Evolutionary conservation across 2,113 vertebrate species (phyloP), one percentile per base, ranked within the genome.

Genomic region (Pterocles orientalis): DNA sequence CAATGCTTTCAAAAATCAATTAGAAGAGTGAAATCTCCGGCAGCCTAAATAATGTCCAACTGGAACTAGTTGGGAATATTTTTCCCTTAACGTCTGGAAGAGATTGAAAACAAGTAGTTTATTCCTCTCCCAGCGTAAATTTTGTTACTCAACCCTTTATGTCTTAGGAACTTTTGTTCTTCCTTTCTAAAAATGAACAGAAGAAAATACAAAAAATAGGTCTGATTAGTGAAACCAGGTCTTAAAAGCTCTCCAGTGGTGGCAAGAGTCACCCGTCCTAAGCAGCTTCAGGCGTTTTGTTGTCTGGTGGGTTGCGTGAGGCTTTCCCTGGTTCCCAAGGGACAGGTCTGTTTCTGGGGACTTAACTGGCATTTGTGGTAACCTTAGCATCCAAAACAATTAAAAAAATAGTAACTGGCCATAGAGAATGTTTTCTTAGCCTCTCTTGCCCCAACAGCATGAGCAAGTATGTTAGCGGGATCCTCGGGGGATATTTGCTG

Each of bases 351-450:
- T 82, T 94, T 84, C 81, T 94, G 86, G 86, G 70, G 43, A 80
- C 70, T 87, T 89, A 91, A 79, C 64, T 95, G 93, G 73, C 57
- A 57, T 94, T 91, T 89, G 81, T 86, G 91, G 83, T 91, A 88
- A 77, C 48, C 72, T 84, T 39, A 54, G 45, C 53, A 95, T 95
- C 29, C 62, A 83, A 81, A 90, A n/a, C 26, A 75, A 48, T 66
- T 45, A 87, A 88, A 65, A 77, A 75, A 50, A 13, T 8, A 50
- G 58, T 93, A 92, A 92, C 62, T 82, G 83, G 88, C 51, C 29
- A 10, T 16, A 73, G 71, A 88, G 71, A 62, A 81, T 82, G 89
- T 89, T 79, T 95, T 87, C 61, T 86, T 39, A 84, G 82, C 62
- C 53, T 95, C 70, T 36, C 81, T 82, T 93, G 77, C 72, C 56